Evolutionary conservation across 2,113 vertebrate species (phyloP).

Genomic region (Crotalus horridus): DNA sequence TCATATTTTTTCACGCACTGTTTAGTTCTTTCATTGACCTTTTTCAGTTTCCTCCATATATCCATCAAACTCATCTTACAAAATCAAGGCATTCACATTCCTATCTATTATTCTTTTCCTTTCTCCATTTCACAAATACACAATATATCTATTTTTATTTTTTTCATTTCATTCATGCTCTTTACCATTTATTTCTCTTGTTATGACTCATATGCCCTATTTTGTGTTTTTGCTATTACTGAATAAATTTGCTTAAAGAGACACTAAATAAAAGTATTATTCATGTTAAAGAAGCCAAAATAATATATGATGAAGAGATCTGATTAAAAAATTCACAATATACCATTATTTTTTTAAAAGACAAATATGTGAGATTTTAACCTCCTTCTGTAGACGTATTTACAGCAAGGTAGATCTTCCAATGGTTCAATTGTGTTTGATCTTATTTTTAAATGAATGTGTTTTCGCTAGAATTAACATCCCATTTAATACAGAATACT

Average conservation of each 20-base stretch:
- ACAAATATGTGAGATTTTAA: neutral
- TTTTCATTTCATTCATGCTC: neutral
- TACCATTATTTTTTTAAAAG: neutral
- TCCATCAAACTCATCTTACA: neutral
- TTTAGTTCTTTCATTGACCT: neutral
- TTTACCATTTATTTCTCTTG: neutral
- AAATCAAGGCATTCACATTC: neutral
- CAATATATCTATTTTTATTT: neutral
- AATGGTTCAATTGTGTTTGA: neutral
- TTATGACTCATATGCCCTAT: constrained; percentile 12
- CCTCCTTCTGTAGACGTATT: neutral
- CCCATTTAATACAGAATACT: neutral
- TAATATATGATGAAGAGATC: neutral
- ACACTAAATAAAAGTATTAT: constrained; percentile 20
- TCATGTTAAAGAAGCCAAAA: constrained; percentile 18
- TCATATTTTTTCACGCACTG: neutral
- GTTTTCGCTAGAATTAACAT: neutral
- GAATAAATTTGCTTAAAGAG: constrained; percentile 24
- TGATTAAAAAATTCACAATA: neutral
- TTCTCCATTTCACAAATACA: neutral
- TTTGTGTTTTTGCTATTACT: constrained; percentile 32
- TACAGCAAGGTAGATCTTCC: neutral
- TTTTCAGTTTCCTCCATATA: neutral
- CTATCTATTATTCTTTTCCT: neutral
- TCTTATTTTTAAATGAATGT: neutral